Conservation (phyloP, 1,140 invertebrate genomes). For the Ganaspis sp. region DNA sequence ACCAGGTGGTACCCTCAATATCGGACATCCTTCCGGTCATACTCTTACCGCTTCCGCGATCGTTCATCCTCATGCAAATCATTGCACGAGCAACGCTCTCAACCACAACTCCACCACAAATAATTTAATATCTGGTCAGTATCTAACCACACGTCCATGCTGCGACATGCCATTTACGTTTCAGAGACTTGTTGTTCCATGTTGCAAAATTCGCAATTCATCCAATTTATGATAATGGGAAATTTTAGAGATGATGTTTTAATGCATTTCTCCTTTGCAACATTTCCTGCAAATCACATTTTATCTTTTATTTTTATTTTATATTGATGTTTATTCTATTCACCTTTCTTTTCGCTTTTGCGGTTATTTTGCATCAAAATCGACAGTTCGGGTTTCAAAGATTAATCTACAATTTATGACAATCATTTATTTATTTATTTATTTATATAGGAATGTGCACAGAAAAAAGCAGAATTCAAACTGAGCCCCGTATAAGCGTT, state of each 20-base stretch:
- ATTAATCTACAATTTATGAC: no score
- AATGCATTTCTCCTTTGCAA: neutral
- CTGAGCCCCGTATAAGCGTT: no score
- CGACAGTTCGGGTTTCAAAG: no score
- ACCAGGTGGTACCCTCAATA: constrained; percentile 61
- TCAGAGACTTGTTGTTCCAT: constrained; percentile 12
- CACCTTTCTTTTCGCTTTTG: no score
- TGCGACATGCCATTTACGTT: constrained; percentile 20
- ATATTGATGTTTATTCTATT: no score
- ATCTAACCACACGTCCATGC: constrained; percentile 35
- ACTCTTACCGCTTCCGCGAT: constrained; percentile 72
- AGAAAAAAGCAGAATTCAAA: no score
- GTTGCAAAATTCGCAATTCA: neutral
- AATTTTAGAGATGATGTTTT: neutral
- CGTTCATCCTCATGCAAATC: constrained; percentile 72
- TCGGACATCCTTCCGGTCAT: constrained; percentile 65
- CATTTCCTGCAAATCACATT: no score
- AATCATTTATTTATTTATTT: no score
- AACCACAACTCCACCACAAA: constrained; percentile 67
- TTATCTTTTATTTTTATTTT: no score
- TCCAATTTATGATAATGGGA: constrained; percentile 11
- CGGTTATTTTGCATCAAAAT: no score
- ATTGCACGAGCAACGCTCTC: constrained; percentile 65
- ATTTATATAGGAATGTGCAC: no score
- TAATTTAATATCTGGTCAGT: constrained; percentile 72